Percentiles rank a stretch among this genome's conserved stretches.
phyloP scores from a whole-genome alignment of 2,888 invertebrate genomes.

The Quadriops clusia region DNA sequence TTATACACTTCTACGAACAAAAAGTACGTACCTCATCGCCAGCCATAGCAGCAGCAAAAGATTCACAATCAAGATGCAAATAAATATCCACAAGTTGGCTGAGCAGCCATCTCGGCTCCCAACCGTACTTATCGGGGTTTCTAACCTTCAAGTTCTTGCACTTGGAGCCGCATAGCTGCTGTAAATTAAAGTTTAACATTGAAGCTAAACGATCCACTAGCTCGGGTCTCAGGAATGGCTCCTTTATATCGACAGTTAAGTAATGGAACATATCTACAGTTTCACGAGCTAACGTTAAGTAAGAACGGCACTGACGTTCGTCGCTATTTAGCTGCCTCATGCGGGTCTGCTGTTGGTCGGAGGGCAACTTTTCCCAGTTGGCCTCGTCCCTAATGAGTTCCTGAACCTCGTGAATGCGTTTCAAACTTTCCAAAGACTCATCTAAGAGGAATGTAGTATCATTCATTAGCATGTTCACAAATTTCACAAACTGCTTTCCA shows the following conservation, averaged over 20 bases:
- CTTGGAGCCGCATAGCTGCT: constrained; percentile 91
- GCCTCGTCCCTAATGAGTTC: constrained; percentile 61
- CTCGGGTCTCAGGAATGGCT: constrained; percentile 89
- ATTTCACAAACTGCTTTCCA: constrained; percentile 89
- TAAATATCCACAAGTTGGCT: constrained; percentile 93
- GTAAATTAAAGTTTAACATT: constrained; percentile 96
- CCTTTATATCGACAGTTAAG: constrained; percentile 85
- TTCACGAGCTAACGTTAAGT: constrained; percentile 83
- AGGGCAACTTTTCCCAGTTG: constrained; percentile 53
- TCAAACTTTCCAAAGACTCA: constrained; percentile 87
- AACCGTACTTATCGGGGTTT: constrained; percentile 89
- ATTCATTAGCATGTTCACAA: constrained; percentile 96
- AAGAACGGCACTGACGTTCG: constrained; percentile 80
- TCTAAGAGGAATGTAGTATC: constrained; percentile 95
- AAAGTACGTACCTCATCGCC: constrained; percentile 71
- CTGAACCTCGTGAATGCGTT: constrained; percentile 79
- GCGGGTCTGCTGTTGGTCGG: constrained; percentile 61
- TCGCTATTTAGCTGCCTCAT: constrained; percentile 71
- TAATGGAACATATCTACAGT: constrained; percentile 98
- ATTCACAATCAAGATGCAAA: constrained; percentile 85
- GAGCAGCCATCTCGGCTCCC: constrained; percentile 88
- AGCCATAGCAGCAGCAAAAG: constrained; percentile 84
- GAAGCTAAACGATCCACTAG: constrained; percentile 88
- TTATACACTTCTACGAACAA: too few species aligned
- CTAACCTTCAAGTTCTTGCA: constrained; percentile 89